Conservation (phyloP, 1,140 invertebrate species). For the Drosophila fuyamai region DNA sequence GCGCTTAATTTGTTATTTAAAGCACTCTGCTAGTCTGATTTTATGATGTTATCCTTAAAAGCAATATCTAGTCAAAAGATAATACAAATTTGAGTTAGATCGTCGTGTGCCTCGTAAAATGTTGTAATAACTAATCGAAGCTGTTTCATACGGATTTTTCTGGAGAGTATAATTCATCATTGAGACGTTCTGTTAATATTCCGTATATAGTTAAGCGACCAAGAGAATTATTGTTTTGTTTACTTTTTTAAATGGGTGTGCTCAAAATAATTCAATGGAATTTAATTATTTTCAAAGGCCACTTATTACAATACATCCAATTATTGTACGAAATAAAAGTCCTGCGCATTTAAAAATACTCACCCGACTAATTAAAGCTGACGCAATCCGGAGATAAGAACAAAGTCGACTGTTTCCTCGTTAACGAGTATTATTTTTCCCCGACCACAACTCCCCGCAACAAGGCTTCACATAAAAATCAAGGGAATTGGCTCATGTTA, state of each 20-base stretch:
- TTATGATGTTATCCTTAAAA: conserved; percentile 6
- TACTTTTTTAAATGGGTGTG: neutral
- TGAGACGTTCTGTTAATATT: too few relatives aligned
- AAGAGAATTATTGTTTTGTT: neutral
- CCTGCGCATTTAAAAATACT: neutral
- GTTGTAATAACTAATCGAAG: too few relatives aligned
- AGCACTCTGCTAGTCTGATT: conserved; percentile 24
- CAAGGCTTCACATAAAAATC: conserved; percentile 40
- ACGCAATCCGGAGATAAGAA: conserved; percentile 29
- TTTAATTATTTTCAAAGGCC: neutral
- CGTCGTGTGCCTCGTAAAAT: too few relatives aligned
- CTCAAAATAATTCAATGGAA: neutral
- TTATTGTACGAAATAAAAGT: conserved; percentile 4
- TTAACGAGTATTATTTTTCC: conserved; percentile 32
- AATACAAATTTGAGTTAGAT: neutral
- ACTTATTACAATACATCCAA: neutral
- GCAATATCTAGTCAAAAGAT: neutral
- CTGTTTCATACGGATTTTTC: too few relatives aligned
- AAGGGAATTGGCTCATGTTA: conserved; percentile 65
- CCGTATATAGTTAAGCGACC: too few relatives aligned
- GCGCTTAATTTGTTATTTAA: conserved; percentile 74
- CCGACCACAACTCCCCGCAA: conserved; percentile 8
- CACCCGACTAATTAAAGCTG: conserved; percentile 25
- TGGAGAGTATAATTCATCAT: too few relatives aligned
- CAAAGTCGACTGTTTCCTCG: conserved; percentile 37